Evolutionary conservation across 1,140 invertebrate species (phyloP).

Genomic region (Pseudomyrmex concolor): DNA sequence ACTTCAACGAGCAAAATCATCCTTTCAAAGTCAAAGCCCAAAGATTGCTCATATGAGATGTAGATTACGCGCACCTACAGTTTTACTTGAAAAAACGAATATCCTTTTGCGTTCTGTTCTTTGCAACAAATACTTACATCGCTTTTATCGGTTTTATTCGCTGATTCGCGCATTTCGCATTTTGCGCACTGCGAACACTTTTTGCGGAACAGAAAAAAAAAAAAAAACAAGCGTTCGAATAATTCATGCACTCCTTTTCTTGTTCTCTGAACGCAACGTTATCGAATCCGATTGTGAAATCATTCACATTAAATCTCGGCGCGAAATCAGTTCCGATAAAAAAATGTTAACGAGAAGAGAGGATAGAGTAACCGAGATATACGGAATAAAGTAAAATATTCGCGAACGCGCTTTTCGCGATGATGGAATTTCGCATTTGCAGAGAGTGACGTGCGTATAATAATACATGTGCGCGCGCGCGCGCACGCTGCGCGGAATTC

Average conservation of each 20-base stretch:
- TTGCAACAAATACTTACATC: not conserved
- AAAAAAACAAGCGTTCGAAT: too few species aligned
- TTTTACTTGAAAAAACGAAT: slow-evolving; percentile 10
- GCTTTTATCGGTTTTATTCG: not conserved
- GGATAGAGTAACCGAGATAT: too few species aligned
- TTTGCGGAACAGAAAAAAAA: too few species aligned
- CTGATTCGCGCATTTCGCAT: not conserved
- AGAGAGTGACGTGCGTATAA: not conserved
- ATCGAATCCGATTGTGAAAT: too few species aligned
- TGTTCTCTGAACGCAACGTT: too few species aligned
- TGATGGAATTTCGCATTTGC: not conserved
- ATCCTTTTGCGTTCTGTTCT: not conserved
- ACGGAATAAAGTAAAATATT: too few species aligned
- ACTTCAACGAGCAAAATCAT: not conserved
- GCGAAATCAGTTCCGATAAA: too few species aligned
- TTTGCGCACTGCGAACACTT: not conserved
- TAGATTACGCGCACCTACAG: not conserved
- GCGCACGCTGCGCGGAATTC: slow-evolving; percentile 57
- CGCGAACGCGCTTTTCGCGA: too few species aligned
- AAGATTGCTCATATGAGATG: not conserved
- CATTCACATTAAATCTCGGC: too few species aligned
- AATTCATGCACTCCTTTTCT: too few species aligned
- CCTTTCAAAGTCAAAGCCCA: not conserved
- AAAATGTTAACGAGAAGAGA: too few species aligned
- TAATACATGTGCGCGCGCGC: slow-evolving; percentile 7